phyloP scores from a whole-genome alignment of 2,113 vertebrate species.

The Notarius lentiginosus region DNA sequence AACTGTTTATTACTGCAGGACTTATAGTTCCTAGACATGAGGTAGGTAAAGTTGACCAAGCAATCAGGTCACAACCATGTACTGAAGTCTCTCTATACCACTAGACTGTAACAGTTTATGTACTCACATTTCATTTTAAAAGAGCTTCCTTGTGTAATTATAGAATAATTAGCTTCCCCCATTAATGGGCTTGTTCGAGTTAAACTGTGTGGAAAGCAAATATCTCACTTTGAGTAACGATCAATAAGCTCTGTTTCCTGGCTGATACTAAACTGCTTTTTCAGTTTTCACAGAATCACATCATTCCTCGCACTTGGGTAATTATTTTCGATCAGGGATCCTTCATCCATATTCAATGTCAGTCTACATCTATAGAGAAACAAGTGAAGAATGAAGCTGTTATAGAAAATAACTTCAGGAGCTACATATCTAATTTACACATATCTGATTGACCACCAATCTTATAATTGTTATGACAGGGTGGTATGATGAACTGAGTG shows the following conservation, averaged over 20 bases:
- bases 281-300: background rate
- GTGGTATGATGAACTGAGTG: background rate
- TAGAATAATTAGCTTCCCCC: slow-evolving; percentile 34
- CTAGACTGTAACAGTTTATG: background rate
- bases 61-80: background rate
- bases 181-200: slow-evolving; percentile 34
- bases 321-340: slow-evolving; percentile 14
- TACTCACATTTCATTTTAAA: slow-evolving; percentile 20
- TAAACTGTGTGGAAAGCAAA: slow-evolving; percentile 40
- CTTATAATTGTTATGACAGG: background rate
- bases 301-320: background rate
- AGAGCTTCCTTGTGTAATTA: slow-evolving; percentile 19
- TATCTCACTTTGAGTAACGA: slow-evolving; percentile 28
- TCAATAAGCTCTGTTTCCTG: slow-evolving; percentile 33
- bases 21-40: background rate
- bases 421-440: background rate
- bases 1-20: background rate
- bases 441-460: background rate
- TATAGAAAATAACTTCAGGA: background rate
- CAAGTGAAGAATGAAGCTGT: background rate
- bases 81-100: background rate
- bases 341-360: slow-evolving; percentile 39
- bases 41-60: background rate
- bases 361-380: slow-evolving; percentile 16
- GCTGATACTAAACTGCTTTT: slow-evolving; percentile 18